Percentiles rank a stretch among this genome's conserved stretches.
These are phyloP conservation scores for Agonopterix subpropinquella DNA, from an alignment of 2,888 invertebrate species.

Conservation along the genomic window DNA sequence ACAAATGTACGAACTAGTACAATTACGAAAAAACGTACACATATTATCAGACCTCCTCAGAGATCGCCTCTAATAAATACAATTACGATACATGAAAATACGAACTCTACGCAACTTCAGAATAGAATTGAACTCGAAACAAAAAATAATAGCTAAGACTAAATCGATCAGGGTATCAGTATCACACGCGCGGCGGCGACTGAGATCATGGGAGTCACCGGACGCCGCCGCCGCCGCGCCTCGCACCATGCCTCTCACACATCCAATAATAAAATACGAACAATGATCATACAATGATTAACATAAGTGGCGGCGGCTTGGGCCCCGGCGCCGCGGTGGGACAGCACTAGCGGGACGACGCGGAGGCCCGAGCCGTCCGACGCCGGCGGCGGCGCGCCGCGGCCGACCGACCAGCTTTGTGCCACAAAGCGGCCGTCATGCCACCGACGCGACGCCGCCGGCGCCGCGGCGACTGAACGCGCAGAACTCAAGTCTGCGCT, in stretches of 20 bases:
- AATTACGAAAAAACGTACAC: constrained; percentile 68
- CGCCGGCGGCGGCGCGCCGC: constrained; percentile 3
- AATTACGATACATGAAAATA: constrained; percentile 64
- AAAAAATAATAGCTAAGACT: constrained; percentile 70
- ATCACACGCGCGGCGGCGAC: constrained; percentile 67
- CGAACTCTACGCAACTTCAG: constrained; percentile 67
- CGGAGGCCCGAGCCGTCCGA: constrained; percentile 61
- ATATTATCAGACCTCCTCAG: constrained; percentile 60
- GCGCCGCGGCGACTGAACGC: constrained; percentile 15
- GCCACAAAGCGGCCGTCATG: constrained; percentile 13
- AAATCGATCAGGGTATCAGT: constrained; percentile 62
- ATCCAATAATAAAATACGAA: constrained; percentile 48
- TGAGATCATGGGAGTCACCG: constrained; percentile 63
- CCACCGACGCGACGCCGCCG: constrained; percentile 8
- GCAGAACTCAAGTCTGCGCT: constrained; percentile 33
- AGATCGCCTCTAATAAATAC: constrained; percentile 67
- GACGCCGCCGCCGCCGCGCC: constrained; percentile 45
- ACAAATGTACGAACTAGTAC: constrained; percentile 76
- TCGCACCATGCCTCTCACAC: constrained; percentile 29
- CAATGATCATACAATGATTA: constrained; percentile 50
- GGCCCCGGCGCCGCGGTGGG: constrained; percentile 45
- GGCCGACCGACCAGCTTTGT: background rate
- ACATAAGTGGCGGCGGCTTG: constrained; percentile 65
- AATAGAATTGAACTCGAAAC: constrained; percentile 72
- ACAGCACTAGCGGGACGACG: constrained; percentile 65